Percentiles rank a stretch among this genome's conserved stretches.
phyloP scores from a whole-genome alignment of 2,888 invertebrate genomes.

The Eurois occulta region DNA sequence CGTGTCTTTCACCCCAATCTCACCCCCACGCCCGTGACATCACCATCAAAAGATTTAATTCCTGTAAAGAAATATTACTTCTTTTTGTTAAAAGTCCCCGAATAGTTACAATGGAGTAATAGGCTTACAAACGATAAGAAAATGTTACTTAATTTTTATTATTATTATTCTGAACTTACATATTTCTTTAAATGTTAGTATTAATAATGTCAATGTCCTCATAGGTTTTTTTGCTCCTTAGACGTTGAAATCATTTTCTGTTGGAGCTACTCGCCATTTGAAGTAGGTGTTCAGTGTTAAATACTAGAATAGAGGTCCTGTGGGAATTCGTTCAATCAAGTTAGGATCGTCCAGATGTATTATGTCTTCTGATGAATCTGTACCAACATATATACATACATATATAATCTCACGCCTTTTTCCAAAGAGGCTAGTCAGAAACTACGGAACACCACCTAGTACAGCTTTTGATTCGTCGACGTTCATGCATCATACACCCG shows the following conservation, averaged over 20 bases:
- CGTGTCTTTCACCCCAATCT: constrained; percentile 43
- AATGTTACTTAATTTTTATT: neutral
- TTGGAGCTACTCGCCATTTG: neutral
- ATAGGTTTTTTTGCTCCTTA: neutral
- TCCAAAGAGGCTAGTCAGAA: no score
- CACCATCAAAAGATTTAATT: constrained; percentile 53
- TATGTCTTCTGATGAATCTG: neutral
- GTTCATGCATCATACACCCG: no score
- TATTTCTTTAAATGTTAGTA: neutral
- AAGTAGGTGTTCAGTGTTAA: neutral
- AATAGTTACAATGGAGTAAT: constrained; percentile 21
- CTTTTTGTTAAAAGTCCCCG: constrained; percentile 11
- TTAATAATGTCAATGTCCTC: neutral
- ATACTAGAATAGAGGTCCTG: neutral
- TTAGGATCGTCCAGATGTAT: neutral
- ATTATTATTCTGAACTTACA: neutral
- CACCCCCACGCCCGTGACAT: constrained; percentile 12
- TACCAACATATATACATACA: neutral
- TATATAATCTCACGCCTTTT: no score
- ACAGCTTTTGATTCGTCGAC: no score
- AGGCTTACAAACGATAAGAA: constrained; percentile 13
- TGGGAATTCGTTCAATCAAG: no score
- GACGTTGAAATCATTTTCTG: neutral
- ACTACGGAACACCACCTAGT: no score
- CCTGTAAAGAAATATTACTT: constrained; percentile 49